Evolutionary conservation across 2,888 invertebrate genomes (phyloP), one percentile per base, ranked within the genome.

Genomic region (Electrophaes corylata): DNA sequence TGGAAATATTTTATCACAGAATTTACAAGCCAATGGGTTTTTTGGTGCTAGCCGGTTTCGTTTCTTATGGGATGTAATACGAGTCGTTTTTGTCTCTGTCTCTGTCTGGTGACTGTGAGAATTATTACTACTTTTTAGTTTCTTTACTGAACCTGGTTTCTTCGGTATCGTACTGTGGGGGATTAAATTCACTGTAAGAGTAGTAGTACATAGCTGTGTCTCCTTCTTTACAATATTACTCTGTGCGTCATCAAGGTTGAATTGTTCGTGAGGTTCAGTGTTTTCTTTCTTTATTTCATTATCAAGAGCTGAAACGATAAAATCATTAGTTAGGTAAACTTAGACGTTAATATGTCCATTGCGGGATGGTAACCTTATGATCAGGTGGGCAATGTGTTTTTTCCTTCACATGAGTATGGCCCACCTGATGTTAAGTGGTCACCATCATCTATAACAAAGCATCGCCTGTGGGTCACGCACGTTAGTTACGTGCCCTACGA

Each of bases 1-100:
- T 20, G 31, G 20, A 16, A 54, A 19, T 12, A 46, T 54, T 20
- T 23, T 54, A 33, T 41, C 45, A 20, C 53, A 53, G 31, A 46
- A 54, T 10, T 26, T 31, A 20, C 53, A 54, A 6, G 46, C 31
- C 12, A 54, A 16, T 10, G 39, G 46, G 31, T 46, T 40, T 45
- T 31, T 18, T 6, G 8, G 31, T 2, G 11, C 16, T 5, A 11
- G 26, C 8, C 16, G 16, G 4, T 16, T 44, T 10, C 11, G 40
- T 19, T 3, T 4, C 11, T 16, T 40, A 16, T 40, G 20, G 26
- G 10, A 10, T 29, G 10, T 6, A 10, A 1, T n/a, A n/a, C n/a
- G n/a, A n/a, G n/a, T n/a, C n/a, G n/a, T n/a, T n/a, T n/a, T n/a
- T n/a, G n/a, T n/a, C n/a, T 11, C 12, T 26, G 23, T 43, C 26